Percentiles rank a stretch among this genome's conserved stretches.
These are phyloP conservation scores for Macaca mulatta DNA, from an alignment of 2,113 vertebrate species.

Conservation along the genomic window DNA sequence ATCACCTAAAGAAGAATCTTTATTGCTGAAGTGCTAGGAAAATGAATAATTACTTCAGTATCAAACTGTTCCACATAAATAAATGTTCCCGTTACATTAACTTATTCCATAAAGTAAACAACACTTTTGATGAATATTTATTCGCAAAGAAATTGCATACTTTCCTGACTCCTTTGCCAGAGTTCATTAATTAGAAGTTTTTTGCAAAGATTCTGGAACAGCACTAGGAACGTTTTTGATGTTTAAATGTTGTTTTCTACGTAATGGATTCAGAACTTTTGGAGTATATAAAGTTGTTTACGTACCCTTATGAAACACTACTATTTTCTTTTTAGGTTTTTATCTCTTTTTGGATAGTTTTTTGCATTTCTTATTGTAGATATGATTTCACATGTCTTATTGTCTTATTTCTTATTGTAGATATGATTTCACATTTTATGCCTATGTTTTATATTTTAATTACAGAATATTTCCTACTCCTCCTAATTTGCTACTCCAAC, in stretches of 20 bases:
- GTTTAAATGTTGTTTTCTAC: neutral
- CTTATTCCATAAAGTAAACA: neutral
- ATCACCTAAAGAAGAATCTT: neutral
- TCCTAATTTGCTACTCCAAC: neutral
- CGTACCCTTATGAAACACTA: neutral
- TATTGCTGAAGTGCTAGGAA: neutral
- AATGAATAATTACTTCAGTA: neutral
- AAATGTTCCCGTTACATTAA: neutral
- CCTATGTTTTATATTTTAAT: neutral
- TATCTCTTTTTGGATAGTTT: neutral
- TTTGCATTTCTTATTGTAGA: neutral
- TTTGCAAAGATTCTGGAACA: neutral
- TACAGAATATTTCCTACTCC: neutral
- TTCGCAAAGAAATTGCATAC: neutral
- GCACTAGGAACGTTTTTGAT: neutral
- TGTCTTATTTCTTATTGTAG: neutral
- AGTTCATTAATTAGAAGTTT: neutral
- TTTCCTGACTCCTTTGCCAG: neutral
- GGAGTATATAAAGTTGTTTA: neutral
- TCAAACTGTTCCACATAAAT: neutral
- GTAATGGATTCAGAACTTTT: neutral
- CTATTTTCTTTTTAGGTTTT: too few relatives aligned
- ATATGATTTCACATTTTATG: neutral
- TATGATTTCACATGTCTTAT: neutral
- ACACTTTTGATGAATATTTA: neutral